Conservation (phyloP, 2,888 invertebrate species). For the Drosophila conformis region DNA sequence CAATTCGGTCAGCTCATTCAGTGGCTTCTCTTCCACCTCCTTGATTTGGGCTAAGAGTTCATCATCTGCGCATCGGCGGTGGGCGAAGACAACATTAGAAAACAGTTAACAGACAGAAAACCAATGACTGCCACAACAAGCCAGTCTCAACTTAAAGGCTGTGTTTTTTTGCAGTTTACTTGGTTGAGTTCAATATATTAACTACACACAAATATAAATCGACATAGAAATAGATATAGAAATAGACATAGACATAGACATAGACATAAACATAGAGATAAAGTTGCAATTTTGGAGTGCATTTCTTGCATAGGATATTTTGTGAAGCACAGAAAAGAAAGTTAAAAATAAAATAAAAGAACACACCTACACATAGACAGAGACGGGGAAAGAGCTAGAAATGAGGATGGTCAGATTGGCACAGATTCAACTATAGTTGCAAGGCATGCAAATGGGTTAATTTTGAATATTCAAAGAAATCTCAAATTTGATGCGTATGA, state of each 20-base stretch:
- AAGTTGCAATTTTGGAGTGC: conserved; percentile 23
- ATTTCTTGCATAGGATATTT: conserved; percentile 21
- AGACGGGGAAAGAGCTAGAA: neutral
- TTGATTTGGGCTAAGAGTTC: conserved; percentile 88
- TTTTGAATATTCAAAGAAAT: neutral
- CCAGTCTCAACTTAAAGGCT: conserved; percentile 9
- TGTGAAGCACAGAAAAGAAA: conserved; percentile 2
- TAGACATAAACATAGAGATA: conserved; percentile 15
- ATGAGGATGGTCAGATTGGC: neutral
- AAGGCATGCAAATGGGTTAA: conserved; percentile 11
- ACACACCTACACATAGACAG: conserved; percentile 5
- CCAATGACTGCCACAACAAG: conserved; percentile 18
- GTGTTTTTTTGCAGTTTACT: conserved; percentile 36
- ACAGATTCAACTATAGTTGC: neutral
- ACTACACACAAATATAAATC: conserved; percentile 3
- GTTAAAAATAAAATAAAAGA: conserved; percentile 1
- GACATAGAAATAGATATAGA: neutral
- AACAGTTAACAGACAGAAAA: conserved; percentile 15
- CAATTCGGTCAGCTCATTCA: conserved; percentile 90
- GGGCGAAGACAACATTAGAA: neutral
- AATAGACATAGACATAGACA: conserved; percentile 1
- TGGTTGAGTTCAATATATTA: conserved; percentile 13
- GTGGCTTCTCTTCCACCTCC: conserved; percentile 88
- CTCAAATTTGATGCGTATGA: neutral
- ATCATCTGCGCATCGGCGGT: conserved; percentile 83